Conservation (phyloP, 1,140 invertebrate species). For the Conopomorpha cramerella region DNA sequence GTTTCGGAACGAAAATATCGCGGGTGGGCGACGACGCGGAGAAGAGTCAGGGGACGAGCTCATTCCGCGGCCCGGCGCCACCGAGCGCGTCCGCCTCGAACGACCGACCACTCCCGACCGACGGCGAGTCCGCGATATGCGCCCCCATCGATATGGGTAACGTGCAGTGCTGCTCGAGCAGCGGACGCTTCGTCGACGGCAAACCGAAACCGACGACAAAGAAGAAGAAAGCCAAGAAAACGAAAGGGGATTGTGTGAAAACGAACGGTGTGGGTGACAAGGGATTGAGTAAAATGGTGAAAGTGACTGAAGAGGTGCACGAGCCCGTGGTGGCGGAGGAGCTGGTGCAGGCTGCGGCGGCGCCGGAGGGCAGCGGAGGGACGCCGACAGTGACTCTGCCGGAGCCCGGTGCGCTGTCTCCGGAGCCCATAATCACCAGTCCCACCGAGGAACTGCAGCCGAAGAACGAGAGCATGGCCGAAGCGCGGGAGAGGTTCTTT, state of each 20-base stretch:
- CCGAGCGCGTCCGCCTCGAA: background rate
- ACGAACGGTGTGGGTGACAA: background rate
- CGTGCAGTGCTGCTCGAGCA: slow-evolving; percentile 2
- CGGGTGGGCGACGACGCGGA: background rate
- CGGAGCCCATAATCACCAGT: no score
- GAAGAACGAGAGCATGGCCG: background rate
- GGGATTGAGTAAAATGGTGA: background rate
- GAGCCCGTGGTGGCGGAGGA: background rate
- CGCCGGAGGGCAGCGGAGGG: background rate
- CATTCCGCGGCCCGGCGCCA: slow-evolving; percentile 1
- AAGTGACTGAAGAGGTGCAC: background rate
- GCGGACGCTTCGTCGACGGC: slow-evolving; percentile 2
- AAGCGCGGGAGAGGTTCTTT: slow-evolving; percentile 1
- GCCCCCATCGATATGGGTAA: slow-evolving; percentile 2
- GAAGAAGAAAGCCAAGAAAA: background rate
- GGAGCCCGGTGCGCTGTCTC: no score
- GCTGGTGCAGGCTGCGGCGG: background rate
- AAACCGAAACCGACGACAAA: background rate
- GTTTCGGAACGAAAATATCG: slow-evolving; percentile 1
- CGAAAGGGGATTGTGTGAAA: background rate
- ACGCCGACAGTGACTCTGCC: background rate
- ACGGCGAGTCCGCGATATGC: slow-evolving; percentile 1
- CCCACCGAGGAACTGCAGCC: no score
- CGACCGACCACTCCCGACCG: slow-evolving; percentile 1
- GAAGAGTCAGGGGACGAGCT: background rate